Base-by-base conservation (phyloP, 2,797 vertebrate genomes). In the Enteromius radiatus region DNA sequence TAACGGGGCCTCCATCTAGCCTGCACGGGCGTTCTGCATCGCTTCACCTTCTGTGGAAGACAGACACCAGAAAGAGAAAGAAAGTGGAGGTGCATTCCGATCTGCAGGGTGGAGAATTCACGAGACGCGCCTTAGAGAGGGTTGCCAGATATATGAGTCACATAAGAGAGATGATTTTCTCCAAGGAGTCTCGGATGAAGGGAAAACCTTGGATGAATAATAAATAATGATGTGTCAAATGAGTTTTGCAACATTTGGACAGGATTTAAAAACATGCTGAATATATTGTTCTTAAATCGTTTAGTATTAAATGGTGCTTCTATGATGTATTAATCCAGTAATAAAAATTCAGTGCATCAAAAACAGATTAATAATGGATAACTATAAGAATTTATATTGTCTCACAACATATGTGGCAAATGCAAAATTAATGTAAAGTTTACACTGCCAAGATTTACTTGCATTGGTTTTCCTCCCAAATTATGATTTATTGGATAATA, bases 11-110 rank as follows among this genome's bases (percentile, higher is more conserved):
- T 83, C 76, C 5, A 47, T 67, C 76, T 88, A 88, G 91, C 91
- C 92, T 92, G 90, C 91, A 93, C 93, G 88, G 87, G 90, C 80
- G 90, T 94, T 96, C 93, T 90, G 92, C 93, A 91, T 89, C 91
- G 81, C 91, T 95, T 94, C 94, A 92, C 87, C 67, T 89, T 84
- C 76, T 86, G 86, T 88, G 81, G 80, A 89, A 91, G 86, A 90
- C 61, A 73, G 86, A 19, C 26, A 81, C 85, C 78, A 87, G 63
- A 88, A 89, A 89, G 83, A 87, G 76, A 88, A 8, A 84, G 77
- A 43, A 82, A 90, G 45, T 86, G 70, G 78, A 86, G 82, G 31
- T 41, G 21, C 76, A 68, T 84, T 86, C 78, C 67, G 23, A 75
- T 69, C 68, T 69, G 38, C 47, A 71, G 70, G 31, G 21, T 63